A percentile compares a stretch with the other conserved stretches of the same genome.
Evolutionary conservation across 2,113 vertebrate genomes (phyloP).

Genomic region (Patagioenas fasciata): DNA sequence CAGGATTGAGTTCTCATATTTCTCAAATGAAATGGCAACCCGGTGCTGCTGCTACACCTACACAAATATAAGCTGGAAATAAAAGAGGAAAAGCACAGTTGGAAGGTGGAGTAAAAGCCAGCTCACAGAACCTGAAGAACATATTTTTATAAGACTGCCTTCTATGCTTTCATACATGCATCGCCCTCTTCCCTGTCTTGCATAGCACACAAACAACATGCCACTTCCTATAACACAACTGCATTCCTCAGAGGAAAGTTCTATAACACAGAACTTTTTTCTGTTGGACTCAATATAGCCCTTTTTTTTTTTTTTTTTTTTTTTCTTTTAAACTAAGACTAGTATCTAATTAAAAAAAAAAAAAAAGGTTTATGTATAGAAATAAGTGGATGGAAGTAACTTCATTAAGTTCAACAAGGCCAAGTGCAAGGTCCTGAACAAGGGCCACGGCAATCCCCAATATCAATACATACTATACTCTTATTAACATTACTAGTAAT

Average conservation of each 20-base stretch:
- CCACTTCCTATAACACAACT: not conserved
- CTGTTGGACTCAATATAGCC: not conserved
- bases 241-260: not conserved
- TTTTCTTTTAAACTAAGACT: not conserved
- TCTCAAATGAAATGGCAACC: not conserved
- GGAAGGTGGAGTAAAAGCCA: not conserved
- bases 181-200: not conserved
- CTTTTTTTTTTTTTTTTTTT: not conserved
- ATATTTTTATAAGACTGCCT: not conserved
- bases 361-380: not conserved
- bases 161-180: fast-evolving
- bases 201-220: not conserved
- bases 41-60: not conserved
- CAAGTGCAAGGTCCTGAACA: not conserved
- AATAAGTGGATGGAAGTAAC: not conserved
- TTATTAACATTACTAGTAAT: not conserved
- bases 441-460: not conserved
- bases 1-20: not conserved
- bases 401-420: not conserved
- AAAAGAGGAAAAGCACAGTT: not conserved
- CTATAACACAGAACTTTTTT: not conserved
- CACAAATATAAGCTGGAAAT: not conserved
- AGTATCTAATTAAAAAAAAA: not conserved
- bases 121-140: not conserved
- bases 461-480: not conserved